Conservation (phyloP, 2,888 invertebrate genomes). For the Drosophila monieri region DNA sequence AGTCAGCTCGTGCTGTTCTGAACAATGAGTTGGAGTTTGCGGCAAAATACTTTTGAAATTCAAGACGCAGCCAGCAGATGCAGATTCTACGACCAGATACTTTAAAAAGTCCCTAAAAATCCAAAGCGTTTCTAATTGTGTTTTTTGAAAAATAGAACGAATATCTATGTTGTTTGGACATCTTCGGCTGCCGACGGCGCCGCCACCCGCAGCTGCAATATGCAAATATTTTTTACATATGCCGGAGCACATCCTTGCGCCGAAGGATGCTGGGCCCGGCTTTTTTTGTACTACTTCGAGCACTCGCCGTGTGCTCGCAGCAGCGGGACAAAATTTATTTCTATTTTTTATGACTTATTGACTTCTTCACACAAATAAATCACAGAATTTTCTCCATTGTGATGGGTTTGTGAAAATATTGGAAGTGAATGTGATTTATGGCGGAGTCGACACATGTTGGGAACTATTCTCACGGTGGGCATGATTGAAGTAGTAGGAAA, state of each 20-base stretch:
- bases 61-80: conserved; percentile 37
- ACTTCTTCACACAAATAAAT: conserved; percentile 80
- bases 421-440: conserved; percentile 80
- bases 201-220: conserved; percentile 51
- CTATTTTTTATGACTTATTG: conserved; percentile 79
- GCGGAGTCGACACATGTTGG: conserved; percentile 27
- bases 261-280: conserved; percentile 10
- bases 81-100: background rate
- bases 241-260: conserved; percentile 12
- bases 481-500: conserved; percentile 23
- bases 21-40: conserved; percentile 53
- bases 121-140: conserved; percentile 62
- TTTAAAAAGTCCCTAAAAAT: conserved; percentile 39
- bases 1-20: conserved; percentile 58
- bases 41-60: conserved; percentile 60
- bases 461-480: conserved; percentile 44
- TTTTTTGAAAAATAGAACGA: conserved; percentile 21
- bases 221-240: conserved; percentile 74
- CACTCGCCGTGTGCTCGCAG: conserved; percentile 16
- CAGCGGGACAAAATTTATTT: conserved; percentile 69
- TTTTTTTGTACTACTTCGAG: conserved; percentile 15
- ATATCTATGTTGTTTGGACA: conserved; percentile 53
- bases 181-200: conserved; percentile 47
- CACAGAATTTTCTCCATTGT: conserved; percentile 74
- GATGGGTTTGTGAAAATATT: conserved; percentile 80